These are phyloP conservation scores for Geococcyx californianus DNA, from an alignment of 2,113 vertebrate species.

Conservation along the genomic window DNA sequence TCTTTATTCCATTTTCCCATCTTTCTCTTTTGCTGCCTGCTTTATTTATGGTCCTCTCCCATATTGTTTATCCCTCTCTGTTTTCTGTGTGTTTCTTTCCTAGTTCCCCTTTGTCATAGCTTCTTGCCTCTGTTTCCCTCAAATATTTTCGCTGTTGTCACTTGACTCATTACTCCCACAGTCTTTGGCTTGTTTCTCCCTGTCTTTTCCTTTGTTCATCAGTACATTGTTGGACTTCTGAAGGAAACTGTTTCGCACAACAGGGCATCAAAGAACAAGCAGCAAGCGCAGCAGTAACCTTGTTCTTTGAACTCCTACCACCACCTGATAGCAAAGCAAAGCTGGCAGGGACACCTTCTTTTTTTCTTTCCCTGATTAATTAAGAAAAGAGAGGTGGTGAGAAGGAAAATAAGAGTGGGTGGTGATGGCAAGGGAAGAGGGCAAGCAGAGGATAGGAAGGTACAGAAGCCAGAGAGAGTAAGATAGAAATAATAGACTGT, in stretches of 20 bases:
- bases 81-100: background rate
- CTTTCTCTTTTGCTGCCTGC: background rate
- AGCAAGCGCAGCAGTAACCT: slow-evolving; percentile 8
- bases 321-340: background rate
- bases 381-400: background rate
- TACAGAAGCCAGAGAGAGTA: background rate
- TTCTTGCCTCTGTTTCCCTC: background rate
- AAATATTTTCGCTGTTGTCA: background rate
- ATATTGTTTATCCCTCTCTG: background rate
- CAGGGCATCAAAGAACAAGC: slow-evolving; percentile 5
- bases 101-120: background rate
- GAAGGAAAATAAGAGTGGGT: background rate
- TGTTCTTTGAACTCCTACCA: slow-evolving; percentile 12
- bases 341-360: background rate
- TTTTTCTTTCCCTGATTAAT: background rate
- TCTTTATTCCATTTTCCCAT: background rate
- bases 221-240: background rate
- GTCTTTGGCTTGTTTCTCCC: background rate
- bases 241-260: background rate
- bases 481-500: background rate
- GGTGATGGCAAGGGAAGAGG: background rate
- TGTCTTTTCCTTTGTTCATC: slow-evolving; percentile 26
- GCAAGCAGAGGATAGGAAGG: background rate
- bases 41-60: background rate
- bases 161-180: background rate